Conservation (phyloP, 2,888 invertebrate genomes). For the Trachelus tabidus region DNA sequence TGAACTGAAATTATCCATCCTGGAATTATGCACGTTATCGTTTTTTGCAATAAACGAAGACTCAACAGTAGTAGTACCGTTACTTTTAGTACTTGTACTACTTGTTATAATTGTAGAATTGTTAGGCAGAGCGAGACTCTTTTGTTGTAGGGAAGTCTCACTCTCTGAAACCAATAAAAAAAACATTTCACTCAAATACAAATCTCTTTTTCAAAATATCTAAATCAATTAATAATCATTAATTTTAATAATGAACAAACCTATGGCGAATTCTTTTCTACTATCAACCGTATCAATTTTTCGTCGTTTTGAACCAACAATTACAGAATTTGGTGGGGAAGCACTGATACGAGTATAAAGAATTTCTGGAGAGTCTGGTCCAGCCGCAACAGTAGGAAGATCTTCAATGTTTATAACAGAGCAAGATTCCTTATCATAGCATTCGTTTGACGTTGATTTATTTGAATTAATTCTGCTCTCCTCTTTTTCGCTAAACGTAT, state of each 20-base stretch:
- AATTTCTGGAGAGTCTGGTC: conserved; percentile 32
- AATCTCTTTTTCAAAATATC: neutral
- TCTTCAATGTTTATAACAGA: neutral
- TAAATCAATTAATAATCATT: neutral
- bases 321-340: conserved; percentile 10
- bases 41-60: neutral
- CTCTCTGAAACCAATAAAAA: neutral
- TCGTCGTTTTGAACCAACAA: neutral
- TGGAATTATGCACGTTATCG: neutral
- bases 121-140: neutral
- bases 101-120: neutral
- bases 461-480: neutral
- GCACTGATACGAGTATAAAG: conserved; percentile 33
- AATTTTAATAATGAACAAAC: neutral
- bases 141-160: neutral
- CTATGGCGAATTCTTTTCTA: neutral
- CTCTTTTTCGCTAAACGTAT: neutral
- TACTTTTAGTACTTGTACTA: neutral
- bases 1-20: conserved; percentile 11
- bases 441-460: neutral
- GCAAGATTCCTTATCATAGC: neutral
- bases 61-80: neutral
- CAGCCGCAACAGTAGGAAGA: neutral
- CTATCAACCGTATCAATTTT: neutral
- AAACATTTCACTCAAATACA: neutral